phyloP scores from a whole-genome alignment of 2,797 vertebrate species.

The Erpetoichthys calabaricus region DNA sequence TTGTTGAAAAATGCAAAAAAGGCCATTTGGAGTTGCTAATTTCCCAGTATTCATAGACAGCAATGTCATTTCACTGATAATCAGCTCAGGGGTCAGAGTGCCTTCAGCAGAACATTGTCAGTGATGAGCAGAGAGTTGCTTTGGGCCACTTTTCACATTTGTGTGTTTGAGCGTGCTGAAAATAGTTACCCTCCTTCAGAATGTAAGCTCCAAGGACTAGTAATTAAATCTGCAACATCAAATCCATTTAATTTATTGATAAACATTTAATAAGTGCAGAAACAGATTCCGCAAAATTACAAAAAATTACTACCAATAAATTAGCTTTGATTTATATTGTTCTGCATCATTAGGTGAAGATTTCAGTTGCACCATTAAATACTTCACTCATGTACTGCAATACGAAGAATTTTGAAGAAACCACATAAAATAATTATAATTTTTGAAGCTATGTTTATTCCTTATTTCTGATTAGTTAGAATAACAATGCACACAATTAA shows the following conservation, averaged over 20 bases:
- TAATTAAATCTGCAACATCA: constrained; percentile 35
- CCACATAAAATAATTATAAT: too few relatives aligned
- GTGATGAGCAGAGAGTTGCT: constrained; percentile 10
- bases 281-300: constrained; percentile 13
- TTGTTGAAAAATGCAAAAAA: constrained; percentile 36
- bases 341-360: too few relatives aligned
- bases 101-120: constrained; percentile 26
- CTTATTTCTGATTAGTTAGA: too few relatives aligned
- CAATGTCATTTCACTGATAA: constrained; percentile 27
- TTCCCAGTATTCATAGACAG: constrained; percentile 27
- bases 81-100: constrained; percentile 25
- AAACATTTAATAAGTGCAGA: constrained; percentile 33
- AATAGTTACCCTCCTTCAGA: constrained; percentile 30
- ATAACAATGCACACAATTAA: too few relatives aligned
- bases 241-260: constrained; percentile 24
- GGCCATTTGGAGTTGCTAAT: constrained; percentile 33
- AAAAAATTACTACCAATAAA: too few relatives aligned
- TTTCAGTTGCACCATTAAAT: too few relatives aligned
- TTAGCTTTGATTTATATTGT: too few relatives aligned
- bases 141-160: constrained; percentile 16
- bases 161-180: constrained; percentile 21
- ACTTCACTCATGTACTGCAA: too few relatives aligned
- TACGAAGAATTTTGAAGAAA: too few relatives aligned
- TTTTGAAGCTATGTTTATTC: too few relatives aligned
- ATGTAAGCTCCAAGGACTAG: constrained; percentile 19